phyloP scores from a whole-genome alignment of 2,113 vertebrate genomes.

The Polypterus senegalus region DNA sequence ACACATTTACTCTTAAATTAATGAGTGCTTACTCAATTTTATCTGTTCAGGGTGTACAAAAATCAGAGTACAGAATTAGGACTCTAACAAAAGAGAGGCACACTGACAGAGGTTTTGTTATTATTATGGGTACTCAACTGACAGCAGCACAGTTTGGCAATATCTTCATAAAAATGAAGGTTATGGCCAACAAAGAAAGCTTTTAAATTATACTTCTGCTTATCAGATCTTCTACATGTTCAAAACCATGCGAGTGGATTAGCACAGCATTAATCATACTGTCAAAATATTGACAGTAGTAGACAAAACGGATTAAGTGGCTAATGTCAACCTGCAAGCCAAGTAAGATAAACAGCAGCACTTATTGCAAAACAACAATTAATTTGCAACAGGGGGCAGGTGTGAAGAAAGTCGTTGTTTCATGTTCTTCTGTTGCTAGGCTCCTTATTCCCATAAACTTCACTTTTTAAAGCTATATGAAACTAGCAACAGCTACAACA shows the following conservation, averaged over 20 bases:
- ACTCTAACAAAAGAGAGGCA: no score
- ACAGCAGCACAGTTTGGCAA: background rate
- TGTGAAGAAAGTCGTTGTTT: no score
- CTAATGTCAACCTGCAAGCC: background rate
- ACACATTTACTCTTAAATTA: no score
- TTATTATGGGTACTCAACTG: no score
- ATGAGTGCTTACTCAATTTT: no score
- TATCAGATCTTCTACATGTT: slow-evolving; percentile 1
- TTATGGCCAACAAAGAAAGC: background rate
- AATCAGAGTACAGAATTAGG: no score
- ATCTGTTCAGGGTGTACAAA: no score
- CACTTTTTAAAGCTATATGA: no score
- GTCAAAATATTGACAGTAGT: background rate
- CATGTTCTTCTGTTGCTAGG: no score
- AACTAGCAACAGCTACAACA: no score
- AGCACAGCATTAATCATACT: background rate
- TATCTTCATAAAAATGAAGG: background rate
- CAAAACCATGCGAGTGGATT: background rate
- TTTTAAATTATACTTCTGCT: background rate
- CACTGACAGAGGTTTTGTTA: no score
- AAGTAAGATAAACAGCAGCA: background rate
- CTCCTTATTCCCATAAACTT: no score
- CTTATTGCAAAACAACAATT: background rate
- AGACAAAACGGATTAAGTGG: background rate
- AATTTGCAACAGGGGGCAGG: background rate